Conservation (phyloP, 2,113 vertebrate species). For the Synodontis membranacea region DNA sequence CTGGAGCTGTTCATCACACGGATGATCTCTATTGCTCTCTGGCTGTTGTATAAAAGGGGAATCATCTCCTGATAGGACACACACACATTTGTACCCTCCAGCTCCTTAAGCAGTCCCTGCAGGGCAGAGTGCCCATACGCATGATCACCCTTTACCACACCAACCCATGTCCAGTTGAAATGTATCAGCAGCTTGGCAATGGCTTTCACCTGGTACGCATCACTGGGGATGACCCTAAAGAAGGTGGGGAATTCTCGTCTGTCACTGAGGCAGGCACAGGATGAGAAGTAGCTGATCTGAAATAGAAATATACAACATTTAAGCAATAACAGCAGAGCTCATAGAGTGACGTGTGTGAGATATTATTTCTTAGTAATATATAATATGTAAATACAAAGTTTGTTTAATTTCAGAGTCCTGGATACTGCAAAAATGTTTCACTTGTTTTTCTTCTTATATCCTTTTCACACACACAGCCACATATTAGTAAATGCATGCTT, state of each 20-base stretch:
- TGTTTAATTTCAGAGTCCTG: not conserved
- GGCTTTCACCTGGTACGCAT: slow-evolving; percentile 70
- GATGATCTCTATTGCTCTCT: slow-evolving; percentile 69
- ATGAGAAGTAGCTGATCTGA: slow-evolving; percentile 75
- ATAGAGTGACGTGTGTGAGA: not conserved
- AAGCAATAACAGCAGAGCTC: not conserved
- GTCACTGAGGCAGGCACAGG: slow-evolving; percentile 71
- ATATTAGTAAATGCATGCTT: not conserved
- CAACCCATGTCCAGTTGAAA: slow-evolving; percentile 76
- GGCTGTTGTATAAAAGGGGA: slow-evolving; percentile 66
- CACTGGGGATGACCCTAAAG: slow-evolving; percentile 67
- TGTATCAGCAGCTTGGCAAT: slow-evolving; percentile 69
- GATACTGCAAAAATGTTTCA: not conserved
- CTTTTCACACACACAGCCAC: not conserved
- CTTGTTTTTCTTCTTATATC: not conserved
- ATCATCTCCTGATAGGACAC: slow-evolving; percentile 74
- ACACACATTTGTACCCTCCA: slow-evolving; percentile 66
- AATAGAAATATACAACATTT: slow-evolving; percentile 3
- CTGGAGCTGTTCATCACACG: slow-evolving; percentile 69
- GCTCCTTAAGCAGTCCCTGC: slow-evolving; percentile 67
- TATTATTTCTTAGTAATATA: not conserved
- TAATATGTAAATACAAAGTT: not conserved
- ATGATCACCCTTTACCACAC: slow-evolving; percentile 69
- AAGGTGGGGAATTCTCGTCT: slow-evolving; percentile 70
- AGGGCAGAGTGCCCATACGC: slow-evolving; percentile 73